phyloP scores from a whole-genome alignment of 2,888 invertebrate species.

The Sisyra nigra region DNA sequence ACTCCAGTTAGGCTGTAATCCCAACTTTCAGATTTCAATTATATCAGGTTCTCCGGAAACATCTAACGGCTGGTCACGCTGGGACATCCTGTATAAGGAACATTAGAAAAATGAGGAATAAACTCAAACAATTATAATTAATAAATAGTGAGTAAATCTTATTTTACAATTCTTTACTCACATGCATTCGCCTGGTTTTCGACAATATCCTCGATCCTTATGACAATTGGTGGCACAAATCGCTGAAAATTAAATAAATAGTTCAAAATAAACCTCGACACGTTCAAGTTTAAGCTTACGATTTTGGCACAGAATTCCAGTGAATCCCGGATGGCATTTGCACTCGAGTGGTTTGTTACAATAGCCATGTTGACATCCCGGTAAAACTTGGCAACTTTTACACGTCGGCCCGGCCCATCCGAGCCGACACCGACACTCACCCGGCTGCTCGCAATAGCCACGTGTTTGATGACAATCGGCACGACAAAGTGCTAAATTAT shows the following conservation, averaged over 20 bases:
- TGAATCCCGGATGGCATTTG: conserved; percentile 81
- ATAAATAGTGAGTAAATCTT: no score
- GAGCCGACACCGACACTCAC: conserved; percentile 76
- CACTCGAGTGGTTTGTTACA: conserved; percentile 84
- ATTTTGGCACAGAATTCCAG: conserved; percentile 72
- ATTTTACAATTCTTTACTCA: conserved; percentile 23
- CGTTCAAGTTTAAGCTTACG: no score
- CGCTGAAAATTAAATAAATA: conserved; percentile 37
- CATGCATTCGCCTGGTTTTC: conserved; percentile 61
- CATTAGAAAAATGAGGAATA: no score
- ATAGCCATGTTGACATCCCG: conserved; percentile 81
- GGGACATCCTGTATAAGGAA: no score
- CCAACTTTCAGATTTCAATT: no score
- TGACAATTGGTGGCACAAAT: conserved; percentile 73
- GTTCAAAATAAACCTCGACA: no score
- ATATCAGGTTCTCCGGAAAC: no score
- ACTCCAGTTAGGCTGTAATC: no score
- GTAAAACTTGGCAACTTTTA: conserved; percentile 71
- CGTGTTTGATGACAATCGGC: conserved; percentile 69
- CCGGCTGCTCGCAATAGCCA: conserved; percentile 74
- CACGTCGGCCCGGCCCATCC: conserved; percentile 84
- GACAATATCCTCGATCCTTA: conserved; percentile 69
- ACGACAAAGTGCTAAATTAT: conserved; percentile 61
- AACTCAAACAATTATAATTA: no score
- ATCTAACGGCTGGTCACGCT: no score